Base-by-base conservation (phyloP, 2,797 vertebrate species). In the Melanotaenia parkinsoni region DNA sequence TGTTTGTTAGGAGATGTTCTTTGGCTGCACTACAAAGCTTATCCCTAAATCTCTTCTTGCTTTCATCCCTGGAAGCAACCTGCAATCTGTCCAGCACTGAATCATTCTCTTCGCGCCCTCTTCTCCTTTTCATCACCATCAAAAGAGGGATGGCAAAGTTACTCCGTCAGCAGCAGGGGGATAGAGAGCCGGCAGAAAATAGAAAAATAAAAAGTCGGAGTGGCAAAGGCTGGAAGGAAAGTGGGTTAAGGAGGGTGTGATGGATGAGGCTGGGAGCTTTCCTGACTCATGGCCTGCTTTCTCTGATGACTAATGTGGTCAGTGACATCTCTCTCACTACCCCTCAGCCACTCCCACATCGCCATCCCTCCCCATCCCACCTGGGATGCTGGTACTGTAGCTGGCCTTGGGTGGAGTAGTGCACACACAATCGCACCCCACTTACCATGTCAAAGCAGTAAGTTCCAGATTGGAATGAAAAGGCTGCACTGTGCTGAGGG, bases 241-340 rank as follows among this genome's bases (percentile, higher is more conserved):
- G 84, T 94, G 87, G 91, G 92, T 91, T 93, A 93, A 88, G 81
- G 76, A 85, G 88, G 83, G 71, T 24, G 61, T 94, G 91, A 94
- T 93, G 81, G 92, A 94, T 88, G 89, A 84, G 85, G 82, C 70
- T 53, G 63, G 73, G 81, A 88, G 84, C 76, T 77, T 81, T 88
- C 82, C 85, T 89, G 87, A 89, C 85, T 91, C 80, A 88, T 75
- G 83, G 71, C 84, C 79, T 68, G 59, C 81, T 90, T 88, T 91
- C 76, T 87, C 67, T 69, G 70, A 81, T 91, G 89, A 92, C 86
- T 92, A 91, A 93, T 89, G 83, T 79, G 83, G 82, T 76, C 80
- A 80, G 65, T 76, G 86, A 90, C 88, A 85, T 82, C 80, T 87
- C 79, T 53, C 73, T 79, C 86, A 28, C 74, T 60, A 53, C 22